phyloP scores from a whole-genome alignment of 1,140 invertebrate genomes.

The Drosophila jambulina region DNA sequence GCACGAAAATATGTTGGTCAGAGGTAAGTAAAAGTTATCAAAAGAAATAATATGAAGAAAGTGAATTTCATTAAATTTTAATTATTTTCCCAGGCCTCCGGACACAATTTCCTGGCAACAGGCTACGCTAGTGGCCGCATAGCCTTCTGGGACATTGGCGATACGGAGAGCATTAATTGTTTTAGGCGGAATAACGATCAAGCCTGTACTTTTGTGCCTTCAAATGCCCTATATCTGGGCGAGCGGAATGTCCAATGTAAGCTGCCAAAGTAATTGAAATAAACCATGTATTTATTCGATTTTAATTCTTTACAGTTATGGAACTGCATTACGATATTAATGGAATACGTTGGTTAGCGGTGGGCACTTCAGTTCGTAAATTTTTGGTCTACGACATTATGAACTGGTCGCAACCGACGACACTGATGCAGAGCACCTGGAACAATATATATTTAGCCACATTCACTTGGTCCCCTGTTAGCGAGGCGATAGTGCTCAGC shows the following conservation, averaged over 20 bases:
- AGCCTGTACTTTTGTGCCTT: conserved; percentile 40
- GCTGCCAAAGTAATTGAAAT: neutral
- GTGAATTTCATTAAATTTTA: neutral
- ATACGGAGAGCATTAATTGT: conserved; percentile 50
- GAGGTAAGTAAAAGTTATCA: conserved; percentile 43
- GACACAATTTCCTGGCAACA: conserved; percentile 63
- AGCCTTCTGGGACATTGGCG: conserved; percentile 69
- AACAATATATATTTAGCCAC: conserved; percentile 43
- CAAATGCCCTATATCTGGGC: conserved; percentile 59
- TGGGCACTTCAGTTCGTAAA: conserved; percentile 41
- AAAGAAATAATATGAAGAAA: neutral
- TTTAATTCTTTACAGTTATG: conserved; percentile 40
- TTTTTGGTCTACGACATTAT: conserved; percentile 65
- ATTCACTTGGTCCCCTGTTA: conserved; percentile 64
- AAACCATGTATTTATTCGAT: neutral
- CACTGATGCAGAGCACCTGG: conserved; percentile 44
- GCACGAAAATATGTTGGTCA: conserved; percentile 70
- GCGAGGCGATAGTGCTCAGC: conserved; percentile 55
- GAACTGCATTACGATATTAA: conserved; percentile 71
- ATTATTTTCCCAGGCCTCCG: conserved; percentile 39
- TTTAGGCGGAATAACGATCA: conserved; percentile 40
- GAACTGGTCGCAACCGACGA: conserved; percentile 49
- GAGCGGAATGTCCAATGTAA: conserved; percentile 69
- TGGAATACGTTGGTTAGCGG: conserved; percentile 70
- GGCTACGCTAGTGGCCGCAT: conserved; percentile 66